phyloP scores from a whole-genome alignment of 1,140 invertebrate genomes.

The Popillia japonica region DNA sequence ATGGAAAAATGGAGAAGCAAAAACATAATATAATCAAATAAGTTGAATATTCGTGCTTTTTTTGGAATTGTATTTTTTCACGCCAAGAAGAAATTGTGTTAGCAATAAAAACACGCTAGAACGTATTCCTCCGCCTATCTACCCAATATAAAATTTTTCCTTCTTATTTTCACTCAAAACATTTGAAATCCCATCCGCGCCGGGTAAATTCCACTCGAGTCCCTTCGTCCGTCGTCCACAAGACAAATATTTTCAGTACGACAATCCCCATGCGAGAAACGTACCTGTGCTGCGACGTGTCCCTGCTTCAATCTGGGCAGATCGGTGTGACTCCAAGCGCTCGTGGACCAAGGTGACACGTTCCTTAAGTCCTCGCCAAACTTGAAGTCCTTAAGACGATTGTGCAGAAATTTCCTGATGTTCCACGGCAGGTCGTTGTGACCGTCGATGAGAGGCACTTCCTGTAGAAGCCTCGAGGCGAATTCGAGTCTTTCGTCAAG shows the following conservation, averaged over 20 bases:
- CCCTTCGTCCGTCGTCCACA: conserved; percentile 15
- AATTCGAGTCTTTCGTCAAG: conserved; percentile 71
- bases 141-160: conserved; percentile 19
- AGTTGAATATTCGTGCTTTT: not conserved
- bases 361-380: conserved; percentile 76
- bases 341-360: conserved; percentile 78
- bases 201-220: conserved; percentile 30
- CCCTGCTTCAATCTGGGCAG: conserved; percentile 80
- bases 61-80: not conserved
- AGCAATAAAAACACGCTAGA: conserved; percentile 5
- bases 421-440: conserved; percentile 94
- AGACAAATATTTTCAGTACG: conserved; percentile 27
- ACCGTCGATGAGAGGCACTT: conserved; percentile 75
- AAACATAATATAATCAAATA: not conserved
- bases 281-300: conserved; percentile 85
- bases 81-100: not conserved
- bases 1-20: not conserved
- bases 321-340: conserved; percentile 85
- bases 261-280: conserved; percentile 40
- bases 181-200: conserved; percentile 26
- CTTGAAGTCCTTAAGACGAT: conserved; percentile 83
- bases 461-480: conserved; percentile 67
- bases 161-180: conserved; percentile 28
- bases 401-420: conserved; percentile 86
- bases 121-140: not conserved